Percentiles rank a stretch among this genome's conserved stretches.
Conservation (phyloP, 1,140 invertebrate genomes). For the Heliconius eleuchia region DNA sequence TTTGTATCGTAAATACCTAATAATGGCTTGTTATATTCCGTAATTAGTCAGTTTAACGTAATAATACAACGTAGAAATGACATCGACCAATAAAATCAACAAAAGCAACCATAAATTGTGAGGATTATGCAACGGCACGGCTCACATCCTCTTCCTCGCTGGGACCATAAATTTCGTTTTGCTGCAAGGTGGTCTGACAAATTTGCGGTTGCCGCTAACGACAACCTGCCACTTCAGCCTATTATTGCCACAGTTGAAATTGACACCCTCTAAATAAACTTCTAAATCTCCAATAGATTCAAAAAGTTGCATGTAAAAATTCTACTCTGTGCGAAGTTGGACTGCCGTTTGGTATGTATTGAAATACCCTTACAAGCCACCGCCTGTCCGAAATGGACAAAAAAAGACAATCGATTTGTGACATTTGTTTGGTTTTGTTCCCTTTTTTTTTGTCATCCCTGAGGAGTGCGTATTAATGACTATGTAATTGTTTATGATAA, state of each 20-base stretch:
- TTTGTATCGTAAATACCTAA: neutral
- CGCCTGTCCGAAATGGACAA: conserved; percentile 48
- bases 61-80: conserved; percentile 33
- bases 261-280: neutral
- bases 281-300: neutral
- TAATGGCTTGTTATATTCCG: neutral
- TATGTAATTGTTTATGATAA: conserved; percentile 64
- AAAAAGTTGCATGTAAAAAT: conserved; percentile 16
- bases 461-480: conserved; percentile 54
- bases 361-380: conserved; percentile 41
- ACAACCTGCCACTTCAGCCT: conserved; percentile 60
- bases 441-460: conserved; percentile 52
- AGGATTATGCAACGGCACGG: conserved; percentile 75
- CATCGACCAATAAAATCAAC: conserved; percentile 52
- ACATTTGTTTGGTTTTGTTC: conserved; percentile 43
- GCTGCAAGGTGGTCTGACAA: conserved; percentile 78
- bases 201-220: conserved; percentile 73
- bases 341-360: conserved; percentile 15
- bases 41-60: conserved; percentile 27
- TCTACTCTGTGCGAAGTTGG: conserved; percentile 43
- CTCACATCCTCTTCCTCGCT: conserved; percentile 69
- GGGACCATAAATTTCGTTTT: conserved; percentile 72
- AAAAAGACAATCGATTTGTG: conserved; percentile 58
- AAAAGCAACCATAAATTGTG: conserved; percentile 71
- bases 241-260: conserved; percentile 57